Conservation (phyloP, 2,797 vertebrate species). For the Rhinichthys osculus region DNA sequence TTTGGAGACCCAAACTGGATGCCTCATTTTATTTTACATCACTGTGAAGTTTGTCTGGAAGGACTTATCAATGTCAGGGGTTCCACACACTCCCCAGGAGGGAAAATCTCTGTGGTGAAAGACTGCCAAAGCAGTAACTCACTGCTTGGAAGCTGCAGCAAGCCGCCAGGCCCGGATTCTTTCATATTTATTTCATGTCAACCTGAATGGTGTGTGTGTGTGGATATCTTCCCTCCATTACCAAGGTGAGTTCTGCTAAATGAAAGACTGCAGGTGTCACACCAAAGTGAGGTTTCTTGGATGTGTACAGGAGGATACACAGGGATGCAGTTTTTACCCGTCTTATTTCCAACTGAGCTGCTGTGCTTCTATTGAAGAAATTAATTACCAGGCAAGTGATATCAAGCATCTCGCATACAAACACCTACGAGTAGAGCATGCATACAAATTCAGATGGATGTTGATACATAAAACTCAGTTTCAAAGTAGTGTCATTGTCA, state of each 20-base stretch:
- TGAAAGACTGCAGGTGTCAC: slow-evolving; percentile 40
- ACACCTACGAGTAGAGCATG: not conserved
- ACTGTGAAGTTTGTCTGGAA: slow-evolving; percentile 35
- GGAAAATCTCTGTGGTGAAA: slow-evolving; percentile 38
- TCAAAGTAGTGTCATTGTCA: slow-evolving; percentile 35
- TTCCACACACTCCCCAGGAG: slow-evolving; percentile 34
- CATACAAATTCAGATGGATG: slow-evolving; percentile 18
- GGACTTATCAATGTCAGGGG: slow-evolving; percentile 45
- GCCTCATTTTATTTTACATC: slow-evolving; percentile 28
- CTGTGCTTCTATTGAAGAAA: slow-evolving; percentile 18
- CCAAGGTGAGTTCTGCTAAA: slow-evolving; percentile 29
- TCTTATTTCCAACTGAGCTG: slow-evolving; percentile 16
- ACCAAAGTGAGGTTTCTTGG: slow-evolving; percentile 39
- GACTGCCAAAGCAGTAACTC: slow-evolving; percentile 31
- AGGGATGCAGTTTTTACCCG: slow-evolving; percentile 3
- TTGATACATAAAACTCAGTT: slow-evolving; percentile 17
- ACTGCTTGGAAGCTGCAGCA: slow-evolving; percentile 32
- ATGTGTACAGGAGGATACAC: slow-evolving; percentile 13
- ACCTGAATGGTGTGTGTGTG: slow-evolving; percentile 1
- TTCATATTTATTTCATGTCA: slow-evolving; percentile 47
- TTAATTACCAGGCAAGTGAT: slow-evolving; percentile 30
- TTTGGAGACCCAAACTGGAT: slow-evolving; percentile 20
- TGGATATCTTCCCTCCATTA: slow-evolving; percentile 21
- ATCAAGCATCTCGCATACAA: slow-evolving; percentile 3
- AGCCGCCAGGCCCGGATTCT: slow-evolving; percentile 19